A percentile compares a stretch with the other conserved stretches of the same genome.
Evolutionary conservation across 2,888 invertebrate species (phyloP).

Genomic region (Hemaris fuciformis): DNA sequence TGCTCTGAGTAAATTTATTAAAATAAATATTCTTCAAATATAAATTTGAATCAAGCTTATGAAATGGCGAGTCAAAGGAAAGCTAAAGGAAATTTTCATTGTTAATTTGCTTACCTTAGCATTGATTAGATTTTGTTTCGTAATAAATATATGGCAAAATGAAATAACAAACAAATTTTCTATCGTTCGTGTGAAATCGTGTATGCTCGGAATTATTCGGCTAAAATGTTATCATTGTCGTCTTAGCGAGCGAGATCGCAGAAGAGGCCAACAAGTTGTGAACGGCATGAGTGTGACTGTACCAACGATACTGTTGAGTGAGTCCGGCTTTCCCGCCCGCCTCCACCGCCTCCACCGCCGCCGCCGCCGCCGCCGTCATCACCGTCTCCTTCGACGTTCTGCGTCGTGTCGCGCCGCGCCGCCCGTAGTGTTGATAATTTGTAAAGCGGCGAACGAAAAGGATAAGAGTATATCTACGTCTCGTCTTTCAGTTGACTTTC

Average conservation of each 20-base stretch:
- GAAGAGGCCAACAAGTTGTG: constrained; percentile 48
- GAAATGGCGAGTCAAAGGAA: not conserved
- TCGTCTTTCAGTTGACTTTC: constrained; percentile 82
- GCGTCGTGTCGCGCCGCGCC: constrained; percentile 42
- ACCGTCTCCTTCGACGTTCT: constrained; percentile 36
- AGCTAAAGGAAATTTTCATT: not conserved
- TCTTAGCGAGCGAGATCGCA: constrained; percentile 67
- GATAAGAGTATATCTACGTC: constrained; percentile 80
- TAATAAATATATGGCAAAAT: constrained; percentile 52
- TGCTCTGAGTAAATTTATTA: no score
- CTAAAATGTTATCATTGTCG: constrained; percentile 54
- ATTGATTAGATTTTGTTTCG: constrained; percentile 35
- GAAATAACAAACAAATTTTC: constrained; percentile 54
- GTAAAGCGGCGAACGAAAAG: constrained; percentile 75
- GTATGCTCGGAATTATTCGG: constrained; percentile 57
- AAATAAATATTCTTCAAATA: not conserved
- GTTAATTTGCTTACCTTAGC: not conserved
- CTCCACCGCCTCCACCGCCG: constrained; percentile 39
- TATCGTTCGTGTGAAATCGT: constrained; percentile 57
- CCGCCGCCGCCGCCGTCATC: constrained; percentile 32
- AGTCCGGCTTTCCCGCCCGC: constrained; percentile 49
- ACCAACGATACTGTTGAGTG: constrained; percentile 61
- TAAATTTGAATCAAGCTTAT: not conserved
- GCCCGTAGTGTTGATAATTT: constrained; percentile 64
- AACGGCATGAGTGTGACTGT: constrained; percentile 64